Percentiles rank a stretch among this genome's conserved stretches.
Evolutionary conservation across 2,797 vertebrate species (phyloP).

Genomic region (Sandelia bainsii): DNA sequence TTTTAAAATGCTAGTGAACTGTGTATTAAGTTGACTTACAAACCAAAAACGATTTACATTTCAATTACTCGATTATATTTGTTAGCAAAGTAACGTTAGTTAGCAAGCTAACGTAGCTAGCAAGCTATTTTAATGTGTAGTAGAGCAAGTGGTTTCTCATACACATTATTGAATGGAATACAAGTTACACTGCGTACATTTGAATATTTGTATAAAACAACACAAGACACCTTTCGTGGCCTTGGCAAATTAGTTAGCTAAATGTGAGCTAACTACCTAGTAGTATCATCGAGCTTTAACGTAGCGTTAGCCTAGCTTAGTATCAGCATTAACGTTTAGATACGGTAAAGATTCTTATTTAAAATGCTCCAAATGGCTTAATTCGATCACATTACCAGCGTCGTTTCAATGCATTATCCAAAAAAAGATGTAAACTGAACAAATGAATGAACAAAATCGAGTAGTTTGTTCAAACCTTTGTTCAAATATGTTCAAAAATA

Average conservation of each 20-base stretch:
- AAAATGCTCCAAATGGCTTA: accelerated
- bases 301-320: neutral
- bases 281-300: neutral
- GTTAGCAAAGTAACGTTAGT: neutral
- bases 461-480: too few species aligned
- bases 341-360: neutral
- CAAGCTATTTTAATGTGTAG: neutral
- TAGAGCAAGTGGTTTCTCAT: neutral
- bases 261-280: neutral
- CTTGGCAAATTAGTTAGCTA: neutral
- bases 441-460: accelerated
- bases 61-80: neutral
- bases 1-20: neutral
- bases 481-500: too few species aligned
- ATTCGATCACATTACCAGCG: too few species aligned
- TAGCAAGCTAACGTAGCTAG: neutral
- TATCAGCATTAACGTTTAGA: neutral
- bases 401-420: neutral
- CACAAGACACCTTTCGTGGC: neutral
- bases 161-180: neutral
- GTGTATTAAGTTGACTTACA: neutral
- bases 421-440: neutral
- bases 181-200: neutral
- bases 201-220: neutral
- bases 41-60: neutral